Evolutionary conservation across 2,113 vertebrate genomes (phyloP).

Genomic region (Chinchilla lanigera): DNA sequence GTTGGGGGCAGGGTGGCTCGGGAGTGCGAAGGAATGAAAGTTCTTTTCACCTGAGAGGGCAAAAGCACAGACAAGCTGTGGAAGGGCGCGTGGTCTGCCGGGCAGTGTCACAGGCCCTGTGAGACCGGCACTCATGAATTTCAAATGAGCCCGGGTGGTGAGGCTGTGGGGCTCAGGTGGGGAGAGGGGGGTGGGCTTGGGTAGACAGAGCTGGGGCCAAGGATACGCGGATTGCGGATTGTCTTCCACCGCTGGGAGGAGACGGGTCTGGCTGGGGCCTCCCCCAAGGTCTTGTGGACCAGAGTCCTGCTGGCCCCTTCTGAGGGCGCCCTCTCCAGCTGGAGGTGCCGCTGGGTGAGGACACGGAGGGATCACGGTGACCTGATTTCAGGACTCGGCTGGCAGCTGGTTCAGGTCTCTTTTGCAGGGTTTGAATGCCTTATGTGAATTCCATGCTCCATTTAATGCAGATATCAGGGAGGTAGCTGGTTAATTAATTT

Average conservation of each 20-base stretch:
- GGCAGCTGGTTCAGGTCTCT: neutral
- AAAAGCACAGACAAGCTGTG: accelerated
- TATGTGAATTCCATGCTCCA: neutral
- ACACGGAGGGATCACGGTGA: accelerated
- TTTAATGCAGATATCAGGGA: conserved; percentile 49
- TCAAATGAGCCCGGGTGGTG: neutral
- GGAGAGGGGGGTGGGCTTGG: neutral
- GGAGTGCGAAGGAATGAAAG: neutral
- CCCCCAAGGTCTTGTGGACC: neutral
- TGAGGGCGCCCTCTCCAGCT: neutral
- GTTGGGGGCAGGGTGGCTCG: accelerated
- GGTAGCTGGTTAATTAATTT: conserved; percentile 61
- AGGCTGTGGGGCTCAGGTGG: accelerated
- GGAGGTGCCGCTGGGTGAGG: neutral
- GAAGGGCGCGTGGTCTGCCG: accelerated
- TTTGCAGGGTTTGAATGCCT: neutral
- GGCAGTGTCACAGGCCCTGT: accelerated
- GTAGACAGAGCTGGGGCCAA: accelerated
- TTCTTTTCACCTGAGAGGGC: neutral
- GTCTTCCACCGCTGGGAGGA: neutral
- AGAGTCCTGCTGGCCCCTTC: neutral
- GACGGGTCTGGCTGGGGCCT: neutral
- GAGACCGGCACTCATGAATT: neutral
- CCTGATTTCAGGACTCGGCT: neutral
- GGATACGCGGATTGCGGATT: too few species aligned